Base-by-base conservation (phyloP, 2,888 invertebrate species). In the Orchesellides sinensis region DNA sequence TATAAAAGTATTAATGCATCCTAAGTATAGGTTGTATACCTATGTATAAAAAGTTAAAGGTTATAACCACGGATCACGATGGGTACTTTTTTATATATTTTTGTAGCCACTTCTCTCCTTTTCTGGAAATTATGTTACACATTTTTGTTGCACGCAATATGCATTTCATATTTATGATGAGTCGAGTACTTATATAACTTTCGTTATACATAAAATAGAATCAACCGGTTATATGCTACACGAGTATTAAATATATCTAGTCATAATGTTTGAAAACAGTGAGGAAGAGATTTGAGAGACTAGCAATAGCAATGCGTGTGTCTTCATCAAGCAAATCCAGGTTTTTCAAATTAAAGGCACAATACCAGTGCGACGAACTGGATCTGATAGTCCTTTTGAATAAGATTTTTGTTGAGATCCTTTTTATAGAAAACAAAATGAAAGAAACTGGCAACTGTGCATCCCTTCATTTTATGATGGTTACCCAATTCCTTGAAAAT, bases 401-500 rank as follows among this genome's bases (percentile, higher is more conserved):
- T 12, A n/a, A 29, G 61, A 32, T n/a, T 61, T 61, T 66, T 23
- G 2, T 17, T 17, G 23, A 32, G 61, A 17, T 61, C 17, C 29
- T 32, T 61, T 32, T 61, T 17, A 32, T 27, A 25, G 65, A 45
- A 65, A 61, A 54, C 25, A n/a, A 29, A 66, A n/a, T 47, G 47
- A 47, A 69, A 19, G 35, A 21, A 49, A 68, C 12, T 21, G 5
- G 35, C 35, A 40, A 65, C 40, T 4, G n/a, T 49, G 27, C 27
- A 56, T 23, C 27, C 56, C 19, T 52, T n/a, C n/a, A n/a, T n/a
- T n/a, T n/a, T n/a, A n/a, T 54, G 40, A 5, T 45, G 40, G 65
- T 65, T 61, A 32, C 61, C 65, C 52, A 29, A 54, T 63, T 29
- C 61, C 63, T 49, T 29, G 49, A 49, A 74, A 74, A 49, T 29